Base-by-base conservation (phyloP, 1,140 invertebrate genomes). In the Rhizoglyphus robini region DNA sequence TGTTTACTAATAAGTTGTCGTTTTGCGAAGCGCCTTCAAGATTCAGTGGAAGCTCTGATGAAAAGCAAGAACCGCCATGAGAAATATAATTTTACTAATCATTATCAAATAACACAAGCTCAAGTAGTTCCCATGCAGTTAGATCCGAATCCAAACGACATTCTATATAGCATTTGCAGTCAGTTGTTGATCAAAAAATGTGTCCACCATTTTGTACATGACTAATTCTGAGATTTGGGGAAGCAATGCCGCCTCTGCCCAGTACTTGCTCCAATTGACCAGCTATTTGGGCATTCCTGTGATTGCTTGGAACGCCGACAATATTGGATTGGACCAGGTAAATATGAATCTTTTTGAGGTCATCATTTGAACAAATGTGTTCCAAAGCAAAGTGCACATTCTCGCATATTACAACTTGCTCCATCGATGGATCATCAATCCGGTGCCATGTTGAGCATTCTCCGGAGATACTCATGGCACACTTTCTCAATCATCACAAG, bases 381-480 rank as follows among this genome's bases (percentile, higher is more conserved):
- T 13, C 13, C 27, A 86, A 47, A 74, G 72, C 63, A 71, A 36
- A 51, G 68, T 4, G 64, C 70, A 0, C 69, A 76, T 31, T 72
- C 72, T 8, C 54, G 73, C 32, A 70, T 74, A 0, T 59, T 96
- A 49, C 91, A 96, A 75, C 78, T 96, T 69, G 91, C 92, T 4
- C 92, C 92, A 13, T 91, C 90, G 34, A 82, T 96, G 61, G 88
- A 90, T 76, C 92, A 96, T 74, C 91, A 95, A 75, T 88, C 87
- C 27, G 86, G 88, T 1, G 91, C 90, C 18, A 94, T 95, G 88
- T 75, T 96, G 66, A 90, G 86, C 74, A 90, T 96, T 70, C 77
- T 96, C 70, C 85, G 88, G 75, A 80, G 90, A 58, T 97, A 97
- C 78, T 92, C 94, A 74, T 96, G 93, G 93, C 89, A 93, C 74